Conservation (phyloP, 2,888 invertebrate species). For the Neoascia interrupta region DNA sequence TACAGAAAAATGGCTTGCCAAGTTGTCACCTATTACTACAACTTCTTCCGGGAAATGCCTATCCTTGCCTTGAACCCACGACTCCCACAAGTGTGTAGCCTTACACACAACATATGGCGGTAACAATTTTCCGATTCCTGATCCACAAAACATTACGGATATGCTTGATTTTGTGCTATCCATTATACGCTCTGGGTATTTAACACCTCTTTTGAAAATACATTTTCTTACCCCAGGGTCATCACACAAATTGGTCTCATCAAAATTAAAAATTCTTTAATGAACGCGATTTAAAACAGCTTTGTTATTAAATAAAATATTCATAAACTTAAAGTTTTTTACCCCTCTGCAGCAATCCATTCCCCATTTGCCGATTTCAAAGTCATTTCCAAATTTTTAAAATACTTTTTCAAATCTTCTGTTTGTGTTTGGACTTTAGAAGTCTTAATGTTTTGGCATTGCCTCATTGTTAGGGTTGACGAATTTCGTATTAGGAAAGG, state of each 20-base stretch:
- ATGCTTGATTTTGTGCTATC: too few relatives aligned
- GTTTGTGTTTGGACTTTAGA: too few relatives aligned
- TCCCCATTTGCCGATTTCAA: too few relatives aligned
- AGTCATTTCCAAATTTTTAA: too few relatives aligned
- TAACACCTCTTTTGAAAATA: too few relatives aligned
- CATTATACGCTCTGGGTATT: neutral
- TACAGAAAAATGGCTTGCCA: neutral
- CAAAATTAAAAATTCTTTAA: neutral
- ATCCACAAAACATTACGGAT: neutral
- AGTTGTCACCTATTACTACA: neutral
- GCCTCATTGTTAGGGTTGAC: conserved; percentile 1
- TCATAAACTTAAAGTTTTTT: neutral
- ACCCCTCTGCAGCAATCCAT: neutral
- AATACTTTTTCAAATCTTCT: too few relatives aligned
- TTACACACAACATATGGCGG: too few relatives aligned
- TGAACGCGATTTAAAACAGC: too few relatives aligned
- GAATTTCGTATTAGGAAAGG: neutral
- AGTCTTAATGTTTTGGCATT: neutral
- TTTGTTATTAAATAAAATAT: neutral
- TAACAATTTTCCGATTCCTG: neutral
- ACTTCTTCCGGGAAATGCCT: neutral
- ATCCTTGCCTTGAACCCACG: neutral
- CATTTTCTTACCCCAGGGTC: too few relatives aligned
- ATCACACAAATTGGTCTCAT: neutral
- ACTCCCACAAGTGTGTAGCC: conserved; percentile 4